These are phyloP conservation scores for Delphinus delphis DNA, from an alignment of 2,113 vertebrate genomes.

Conservation along the genomic window DNA sequence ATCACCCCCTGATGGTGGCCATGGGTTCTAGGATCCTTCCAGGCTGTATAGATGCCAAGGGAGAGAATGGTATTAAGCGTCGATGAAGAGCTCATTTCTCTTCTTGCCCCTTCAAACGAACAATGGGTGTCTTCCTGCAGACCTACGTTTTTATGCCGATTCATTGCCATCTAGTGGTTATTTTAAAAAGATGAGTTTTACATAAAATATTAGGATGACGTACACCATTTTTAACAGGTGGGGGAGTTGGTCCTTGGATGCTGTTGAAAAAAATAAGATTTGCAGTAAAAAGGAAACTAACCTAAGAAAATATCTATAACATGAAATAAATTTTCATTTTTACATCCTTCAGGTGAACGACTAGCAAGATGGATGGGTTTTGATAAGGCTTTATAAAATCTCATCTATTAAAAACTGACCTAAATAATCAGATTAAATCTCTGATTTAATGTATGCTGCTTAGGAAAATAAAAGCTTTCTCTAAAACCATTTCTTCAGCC, in stretches of 20 bases:
- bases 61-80: background rate
- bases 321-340: background rate
- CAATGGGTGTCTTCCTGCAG: background rate
- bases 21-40: background rate
- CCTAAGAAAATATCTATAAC: background rate
- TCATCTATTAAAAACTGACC: background rate
- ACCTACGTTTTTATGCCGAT: slow-evolving; percentile 71
- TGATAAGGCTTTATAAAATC: slow-evolving; percentile 9
- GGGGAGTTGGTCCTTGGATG: background rate
- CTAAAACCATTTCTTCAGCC: background rate
- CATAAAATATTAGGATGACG: background rate
- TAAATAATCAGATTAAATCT: slow-evolving; percentile 9
- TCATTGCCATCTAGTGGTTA: slow-evolving; percentile 85
- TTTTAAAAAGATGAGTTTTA: slow-evolving; percentile 55
- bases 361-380: background rate
- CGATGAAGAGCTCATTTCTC: background rate
- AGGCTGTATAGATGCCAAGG: background rate
- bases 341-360: slow-evolving; percentile 8
- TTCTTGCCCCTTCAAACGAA: background rate
- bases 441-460: background rate
- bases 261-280: background rate
- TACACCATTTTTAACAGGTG: background rate
- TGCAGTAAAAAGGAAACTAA: background rate
- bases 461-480: slow-evolving; percentile 47
- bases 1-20: background rate